phyloP scores from a whole-genome alignment of 2,888 invertebrate species.

The Scaeva pyrastri region DNA sequence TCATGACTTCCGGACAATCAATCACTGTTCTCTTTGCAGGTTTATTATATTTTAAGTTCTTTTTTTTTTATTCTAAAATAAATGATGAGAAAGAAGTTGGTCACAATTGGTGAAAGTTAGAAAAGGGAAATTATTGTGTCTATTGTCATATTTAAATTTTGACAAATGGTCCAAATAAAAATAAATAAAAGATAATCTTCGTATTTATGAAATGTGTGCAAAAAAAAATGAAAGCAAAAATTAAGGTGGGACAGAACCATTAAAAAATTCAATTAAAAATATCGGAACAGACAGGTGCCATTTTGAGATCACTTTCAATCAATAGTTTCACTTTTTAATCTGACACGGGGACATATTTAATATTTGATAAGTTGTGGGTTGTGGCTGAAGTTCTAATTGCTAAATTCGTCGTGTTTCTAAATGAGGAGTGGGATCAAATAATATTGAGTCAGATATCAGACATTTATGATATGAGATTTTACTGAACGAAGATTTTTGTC shows the following conservation, averaged over 20 bases:
- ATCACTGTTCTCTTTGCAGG: neutral
- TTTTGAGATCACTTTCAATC: conserved; percentile 58
- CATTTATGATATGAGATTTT: too few relatives aligned
- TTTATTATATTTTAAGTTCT: conserved; percentile 13
- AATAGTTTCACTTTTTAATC: conserved; percentile 65
- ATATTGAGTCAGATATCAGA: neutral
- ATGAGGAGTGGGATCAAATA: too few relatives aligned
- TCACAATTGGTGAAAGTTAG: conserved; percentile 62
- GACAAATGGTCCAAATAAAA: conserved; percentile 40
- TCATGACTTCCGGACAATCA: conserved; percentile 19
- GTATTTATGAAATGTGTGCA: neutral
- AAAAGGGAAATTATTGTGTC: conserved; percentile 60
- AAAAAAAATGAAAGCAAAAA: neutral
- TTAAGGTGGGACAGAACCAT: neutral
- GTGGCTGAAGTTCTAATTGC: neutral
- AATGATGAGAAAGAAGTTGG: conserved; percentile 35
- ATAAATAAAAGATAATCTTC: neutral
- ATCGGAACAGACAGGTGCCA: neutral
- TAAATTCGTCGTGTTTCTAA: neutral
- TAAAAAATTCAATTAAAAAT: too few relatives aligned
- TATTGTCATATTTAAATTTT: neutral
- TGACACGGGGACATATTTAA: neutral
- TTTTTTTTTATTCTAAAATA: neutral
- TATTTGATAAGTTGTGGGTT: neutral
- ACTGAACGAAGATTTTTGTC: too few relatives aligned